Percentiles rank a stretch among this genome's conserved stretches.
Conservation (phyloP, 2,797 vertebrate genomes). For the Prionace glauca region DNA sequence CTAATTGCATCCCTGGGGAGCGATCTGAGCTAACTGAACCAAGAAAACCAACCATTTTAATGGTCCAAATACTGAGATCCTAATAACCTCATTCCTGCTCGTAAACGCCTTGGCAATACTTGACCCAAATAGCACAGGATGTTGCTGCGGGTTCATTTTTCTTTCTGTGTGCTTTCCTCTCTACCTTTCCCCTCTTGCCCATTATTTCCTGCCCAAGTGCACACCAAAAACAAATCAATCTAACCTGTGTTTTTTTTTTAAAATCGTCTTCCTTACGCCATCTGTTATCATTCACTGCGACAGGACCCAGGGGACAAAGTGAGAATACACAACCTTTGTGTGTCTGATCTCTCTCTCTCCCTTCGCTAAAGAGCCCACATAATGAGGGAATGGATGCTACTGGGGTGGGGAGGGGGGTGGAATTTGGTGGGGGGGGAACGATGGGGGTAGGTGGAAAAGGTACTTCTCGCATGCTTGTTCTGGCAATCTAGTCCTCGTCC, state of each 20-base stretch:
- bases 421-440: not conserved
- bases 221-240: not conserved
- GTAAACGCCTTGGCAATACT: not conserved
- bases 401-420: not conserved
- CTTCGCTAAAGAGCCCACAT: not conserved
- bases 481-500: too few species aligned
- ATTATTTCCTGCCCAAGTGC: not conserved
- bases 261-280: not conserved
- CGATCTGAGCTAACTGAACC: not conserved
- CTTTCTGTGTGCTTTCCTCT: not conserved
- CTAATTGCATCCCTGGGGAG: not conserved
- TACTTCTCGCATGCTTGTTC: not conserved
- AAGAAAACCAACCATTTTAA: not conserved
- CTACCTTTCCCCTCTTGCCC: not conserved
- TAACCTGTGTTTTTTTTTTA: not conserved
- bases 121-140: not conserved
- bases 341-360: not conserved
- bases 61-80: not conserved
- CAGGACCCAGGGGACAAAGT: not conserved
- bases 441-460: not conserved
- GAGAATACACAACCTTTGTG: not conserved
- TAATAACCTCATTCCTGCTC: not conserved
- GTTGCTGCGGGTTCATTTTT: not conserved
- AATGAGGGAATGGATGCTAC: not conserved
- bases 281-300: not conserved